phyloP scores from a whole-genome alignment of 2,888 invertebrate genomes.

The Cephonodes hylas region DNA sequence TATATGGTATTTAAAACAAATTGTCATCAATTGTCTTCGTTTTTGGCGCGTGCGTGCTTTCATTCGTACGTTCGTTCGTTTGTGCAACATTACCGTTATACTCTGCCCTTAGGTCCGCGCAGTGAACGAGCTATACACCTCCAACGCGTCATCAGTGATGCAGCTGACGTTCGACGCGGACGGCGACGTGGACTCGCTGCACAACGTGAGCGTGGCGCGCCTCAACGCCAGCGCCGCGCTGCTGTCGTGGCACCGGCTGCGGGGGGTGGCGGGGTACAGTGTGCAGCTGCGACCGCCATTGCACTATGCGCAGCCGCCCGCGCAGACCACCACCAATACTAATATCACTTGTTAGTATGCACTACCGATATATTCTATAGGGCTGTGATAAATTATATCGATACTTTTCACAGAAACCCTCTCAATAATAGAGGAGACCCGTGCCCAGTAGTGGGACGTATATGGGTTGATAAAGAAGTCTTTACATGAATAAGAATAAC shows the following conservation, averaged over 20 bases:
- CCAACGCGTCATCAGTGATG: constrained; percentile 81
- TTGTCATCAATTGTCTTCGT: too few relatives aligned
- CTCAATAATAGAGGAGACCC: too few relatives aligned
- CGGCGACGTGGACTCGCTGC: constrained; percentile 82
- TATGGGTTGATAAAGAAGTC: too few relatives aligned
- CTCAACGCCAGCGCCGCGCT: constrained; percentile 76
- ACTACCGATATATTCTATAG: not conserved
- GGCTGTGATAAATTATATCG: not conserved
- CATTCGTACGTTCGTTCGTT: too few relatives aligned
- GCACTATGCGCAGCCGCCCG: constrained; percentile 78
- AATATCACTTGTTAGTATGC: constrained; percentile 74
- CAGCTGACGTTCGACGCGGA: constrained; percentile 83
- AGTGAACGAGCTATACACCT: constrained; percentile 82
- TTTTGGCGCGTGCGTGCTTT: too few relatives aligned
- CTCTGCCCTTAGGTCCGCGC: constrained; percentile 89
- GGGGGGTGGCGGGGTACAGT: constrained; percentile 82
- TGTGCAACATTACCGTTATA: too few relatives aligned
- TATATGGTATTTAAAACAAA: too few relatives aligned
- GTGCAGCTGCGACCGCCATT: constrained; percentile 74
- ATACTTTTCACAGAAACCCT: too few relatives aligned
- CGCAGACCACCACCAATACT: constrained; percentile 62
- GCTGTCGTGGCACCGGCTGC: constrained; percentile 82
- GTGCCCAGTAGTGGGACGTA: too few relatives aligned
- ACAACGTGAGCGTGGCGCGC: constrained; percentile 74
- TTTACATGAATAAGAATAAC: too few relatives aligned